Evolutionary conservation across 2,888 invertebrate species (phyloP), one percentile per base, ranked within the genome.

Genomic region (Hemaris fuciformis): DNA sequence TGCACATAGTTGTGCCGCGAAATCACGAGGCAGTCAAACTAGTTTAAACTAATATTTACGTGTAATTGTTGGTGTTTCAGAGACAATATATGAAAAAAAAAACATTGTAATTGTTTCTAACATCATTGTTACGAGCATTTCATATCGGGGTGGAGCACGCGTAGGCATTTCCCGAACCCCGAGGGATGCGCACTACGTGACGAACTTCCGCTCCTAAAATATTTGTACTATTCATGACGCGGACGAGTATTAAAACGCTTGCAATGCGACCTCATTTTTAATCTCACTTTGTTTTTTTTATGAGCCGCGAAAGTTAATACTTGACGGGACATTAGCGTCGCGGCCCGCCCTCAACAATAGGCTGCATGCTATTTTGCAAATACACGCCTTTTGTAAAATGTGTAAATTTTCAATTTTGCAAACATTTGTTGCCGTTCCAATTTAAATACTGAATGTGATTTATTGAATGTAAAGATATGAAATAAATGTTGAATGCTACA

Each of bases 161-260:
- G 84, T 81, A 72, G 90, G 88, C 82, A 89, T 89, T 53, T 83
- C 80, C 79, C 77, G 80, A 83, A 83, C 84, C 87, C 82, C 81
- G 73, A 66, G 76, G 80, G 81, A 79, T 73, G 67, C 63, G 65
- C 66, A 70, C 69, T 83, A 88, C 89, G 89, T 89, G 89, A 88
- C 85, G 83, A 81, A 84, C 81, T 83, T 81, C 78, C 79, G 73
- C 79, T 76, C 71, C 81, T 84, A 77, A 89, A 88, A 89, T 90
- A 89, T 91, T 87, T 86, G 81, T 85, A 85, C 86, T 87, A 89
- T 91, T 89, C 85, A 87, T 88, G 83, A 85, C 75, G 3, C 38
- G 38, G 73, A 66, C 74, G 72, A 78, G 81, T 85, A 88, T 89
- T 89, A 88, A 87, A 87, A 88, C 84, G 81, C 81, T 80, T 71